These are phyloP conservation scores for Stichodactyla helianthus DNA, from an alignment of 64 coral and sea anemone genomes.

Conservation along the genomic window DNA sequence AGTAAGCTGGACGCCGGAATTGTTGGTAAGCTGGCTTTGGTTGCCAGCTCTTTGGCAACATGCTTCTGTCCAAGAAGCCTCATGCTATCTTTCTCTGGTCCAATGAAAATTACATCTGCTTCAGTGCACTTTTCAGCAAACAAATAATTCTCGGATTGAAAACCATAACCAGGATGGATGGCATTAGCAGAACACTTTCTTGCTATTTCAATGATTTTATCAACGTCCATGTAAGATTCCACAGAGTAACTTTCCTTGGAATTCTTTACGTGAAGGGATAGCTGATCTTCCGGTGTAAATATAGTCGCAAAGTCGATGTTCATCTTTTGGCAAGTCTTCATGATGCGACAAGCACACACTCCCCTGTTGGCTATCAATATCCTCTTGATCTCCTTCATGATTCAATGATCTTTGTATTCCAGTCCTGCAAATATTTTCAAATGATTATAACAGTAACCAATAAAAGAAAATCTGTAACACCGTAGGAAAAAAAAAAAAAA, in stretches of 20 bases:
- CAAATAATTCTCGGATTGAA: conserved; percentile 10
- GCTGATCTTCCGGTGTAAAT: neutral
- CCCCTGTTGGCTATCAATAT: neutral
- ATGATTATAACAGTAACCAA: too few species aligned
- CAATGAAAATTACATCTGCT: conserved; percentile 11
- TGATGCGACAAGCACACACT: conserved; percentile 5
- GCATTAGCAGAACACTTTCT: neutral
- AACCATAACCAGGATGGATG: conserved; percentile 40
- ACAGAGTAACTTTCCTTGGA: too few species aligned
- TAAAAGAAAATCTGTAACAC: too few species aligned
- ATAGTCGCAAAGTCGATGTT: neutral
- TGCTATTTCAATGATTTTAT: neutral
- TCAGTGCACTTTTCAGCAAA: neutral
- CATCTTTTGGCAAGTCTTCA: neutral
- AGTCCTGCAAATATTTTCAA: too few species aligned
- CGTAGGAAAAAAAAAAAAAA: too few species aligned
- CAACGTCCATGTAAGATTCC: neutral
- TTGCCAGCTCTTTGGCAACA: too few species aligned
- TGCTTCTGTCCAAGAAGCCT: too few species aligned
- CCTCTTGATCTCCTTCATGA: too few species aligned
- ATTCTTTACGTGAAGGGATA: too few species aligned
- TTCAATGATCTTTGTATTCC: too few species aligned
- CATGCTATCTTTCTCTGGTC: neutral
- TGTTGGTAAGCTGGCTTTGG: too few species aligned
- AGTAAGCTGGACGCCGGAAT: too few species aligned